phyloP scores from a whole-genome alignment of 2,888 invertebrate species.

The Trichogramma evanescens region DNA sequence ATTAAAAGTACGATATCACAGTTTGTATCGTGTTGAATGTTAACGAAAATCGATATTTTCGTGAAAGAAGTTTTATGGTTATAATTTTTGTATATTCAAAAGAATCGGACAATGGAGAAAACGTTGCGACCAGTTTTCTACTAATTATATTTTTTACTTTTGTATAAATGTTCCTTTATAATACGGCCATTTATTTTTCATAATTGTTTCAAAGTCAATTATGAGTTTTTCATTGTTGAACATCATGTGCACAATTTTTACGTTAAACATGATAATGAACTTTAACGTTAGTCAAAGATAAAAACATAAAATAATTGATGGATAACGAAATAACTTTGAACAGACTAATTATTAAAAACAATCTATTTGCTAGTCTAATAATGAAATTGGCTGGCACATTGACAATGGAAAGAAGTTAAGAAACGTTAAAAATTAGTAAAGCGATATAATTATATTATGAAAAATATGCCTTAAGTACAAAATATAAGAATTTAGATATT shows the following conservation, averaged over 20 bases:
- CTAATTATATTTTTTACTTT: constrained; percentile 4
- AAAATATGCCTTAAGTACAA: constrained; percentile 24
- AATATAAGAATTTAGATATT: constrained; percentile 20
- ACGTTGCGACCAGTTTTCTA: constrained; percentile 4
- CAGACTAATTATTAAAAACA: constrained; percentile 8
- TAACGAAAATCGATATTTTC: constrained; percentile 16
- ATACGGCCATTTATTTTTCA: constrained; percentile 8
- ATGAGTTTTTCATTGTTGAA: not conserved
- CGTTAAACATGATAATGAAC: no score
- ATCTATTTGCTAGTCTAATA: constrained; percentile 17
- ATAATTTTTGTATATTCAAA: constrained; percentile 6
- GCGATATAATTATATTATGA: constrained; percentile 13
- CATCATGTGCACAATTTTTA: not conserved
- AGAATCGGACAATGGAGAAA: constrained; percentile 4
- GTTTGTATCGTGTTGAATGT: constrained; percentile 19
- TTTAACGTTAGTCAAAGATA: no score
- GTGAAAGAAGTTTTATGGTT: constrained; percentile 6
- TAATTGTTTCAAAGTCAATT: not conserved
- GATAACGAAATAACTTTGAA: no score
- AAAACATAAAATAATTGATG: no score
- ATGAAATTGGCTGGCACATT: constrained; percentile 11
- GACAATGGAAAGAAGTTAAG: constrained; percentile 12
- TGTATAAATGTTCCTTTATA: constrained; percentile 15
- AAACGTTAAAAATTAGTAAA: constrained; percentile 15
- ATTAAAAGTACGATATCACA: constrained; percentile 6